Conservation (phyloP, 2,797 vertebrate species). For the Kryptopterus vitreolus region DNA sequence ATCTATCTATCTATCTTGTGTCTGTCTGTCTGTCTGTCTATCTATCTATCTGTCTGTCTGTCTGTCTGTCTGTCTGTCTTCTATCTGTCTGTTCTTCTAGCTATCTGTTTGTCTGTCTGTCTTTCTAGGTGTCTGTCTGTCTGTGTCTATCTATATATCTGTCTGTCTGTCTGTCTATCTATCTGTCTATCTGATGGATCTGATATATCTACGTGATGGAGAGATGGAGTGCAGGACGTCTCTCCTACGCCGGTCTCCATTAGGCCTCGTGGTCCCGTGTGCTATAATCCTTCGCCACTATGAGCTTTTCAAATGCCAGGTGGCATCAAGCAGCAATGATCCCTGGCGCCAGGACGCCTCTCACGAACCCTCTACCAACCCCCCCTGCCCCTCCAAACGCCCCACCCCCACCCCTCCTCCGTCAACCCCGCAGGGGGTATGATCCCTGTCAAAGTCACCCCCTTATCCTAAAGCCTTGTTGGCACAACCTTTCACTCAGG, state of each 20-base stretch:
- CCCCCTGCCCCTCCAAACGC: too few species aligned
- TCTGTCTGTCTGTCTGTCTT: too few species aligned
- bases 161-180: neutral
- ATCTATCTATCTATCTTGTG: too few species aligned
- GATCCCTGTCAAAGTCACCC: slow-evolving; percentile 68
- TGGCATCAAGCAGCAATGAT: slow-evolving; percentile 51
- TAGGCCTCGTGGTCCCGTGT: slow-evolving; percentile 6
- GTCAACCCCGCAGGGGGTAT: slow-evolving; percentile 63
- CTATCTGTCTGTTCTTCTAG: too few species aligned
- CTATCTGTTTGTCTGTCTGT: too few species aligned
- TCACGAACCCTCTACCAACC: too few species aligned
- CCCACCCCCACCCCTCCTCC: neutral
- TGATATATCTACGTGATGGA: slow-evolving; percentile 36
- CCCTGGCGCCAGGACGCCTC: slow-evolving; percentile 38
- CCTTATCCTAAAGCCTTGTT: slow-evolving; percentile 57
- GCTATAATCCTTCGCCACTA: slow-evolving; percentile 26
- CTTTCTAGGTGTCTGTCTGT: too few species aligned
- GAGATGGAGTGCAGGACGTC: too few species aligned
- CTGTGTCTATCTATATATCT: neutral
- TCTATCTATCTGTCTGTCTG: too few species aligned
- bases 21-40: too few species aligned
- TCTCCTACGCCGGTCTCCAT: slow-evolving; percentile 37
- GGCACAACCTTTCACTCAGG: slow-evolving; percentile 56
- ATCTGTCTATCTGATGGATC: too few species aligned
- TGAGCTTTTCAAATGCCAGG: slow-evolving; percentile 51